These are phyloP conservation scores for Oedothorax gibbosus DNA, from an alignment of 1,140 invertebrate genomes.

Conservation along the genomic window DNA sequence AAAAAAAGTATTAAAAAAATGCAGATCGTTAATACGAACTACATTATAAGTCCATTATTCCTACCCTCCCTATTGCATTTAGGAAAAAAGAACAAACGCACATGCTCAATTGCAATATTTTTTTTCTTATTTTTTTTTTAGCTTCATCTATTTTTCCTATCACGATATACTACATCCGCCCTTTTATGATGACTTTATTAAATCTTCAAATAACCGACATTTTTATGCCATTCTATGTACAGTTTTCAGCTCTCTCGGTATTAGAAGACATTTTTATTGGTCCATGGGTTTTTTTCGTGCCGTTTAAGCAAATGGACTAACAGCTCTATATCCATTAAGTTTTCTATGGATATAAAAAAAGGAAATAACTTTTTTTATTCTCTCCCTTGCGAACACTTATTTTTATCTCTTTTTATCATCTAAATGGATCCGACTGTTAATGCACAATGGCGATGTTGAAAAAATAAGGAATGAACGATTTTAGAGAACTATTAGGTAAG, in stretches of 20 bases:
- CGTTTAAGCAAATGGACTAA: slow-evolving; percentile 58
- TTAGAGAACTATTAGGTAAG: not conserved
- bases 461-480: not conserved
- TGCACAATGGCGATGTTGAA: slow-evolving; percentile 14
- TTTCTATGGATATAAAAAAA: slow-evolving; percentile 19
- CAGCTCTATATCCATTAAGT: slow-evolving; percentile 54
- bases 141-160: slow-evolving; percentile 28
- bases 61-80: slow-evolving; percentile 10
- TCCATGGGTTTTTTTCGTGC: slow-evolving; percentile 12
- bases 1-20: not conserved
- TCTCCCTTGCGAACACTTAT: slow-evolving; percentile 2
- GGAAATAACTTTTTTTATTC: slow-evolving; percentile 4
- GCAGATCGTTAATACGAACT: slow-evolving; percentile 42
- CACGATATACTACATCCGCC: slow-evolving; percentile 40
- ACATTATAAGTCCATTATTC: slow-evolving; percentile 57
- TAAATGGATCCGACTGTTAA: slow-evolving; percentile 50
- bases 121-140: slow-evolving; percentile 20
- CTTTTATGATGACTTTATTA: slow-evolving; percentile 58
- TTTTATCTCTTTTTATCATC: slow-evolving; percentile 42
- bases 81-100: slow-evolving; percentile 28
- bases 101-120: slow-evolving; percentile 7
- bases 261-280: slow-evolving; percentile 52
- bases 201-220: slow-evolving; percentile 44
- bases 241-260: not conserved
- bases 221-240: slow-evolving; percentile 5